Conservation (phyloP, 2,888 invertebrate species). For the Sphaerophoria rueppellii region DNA sequence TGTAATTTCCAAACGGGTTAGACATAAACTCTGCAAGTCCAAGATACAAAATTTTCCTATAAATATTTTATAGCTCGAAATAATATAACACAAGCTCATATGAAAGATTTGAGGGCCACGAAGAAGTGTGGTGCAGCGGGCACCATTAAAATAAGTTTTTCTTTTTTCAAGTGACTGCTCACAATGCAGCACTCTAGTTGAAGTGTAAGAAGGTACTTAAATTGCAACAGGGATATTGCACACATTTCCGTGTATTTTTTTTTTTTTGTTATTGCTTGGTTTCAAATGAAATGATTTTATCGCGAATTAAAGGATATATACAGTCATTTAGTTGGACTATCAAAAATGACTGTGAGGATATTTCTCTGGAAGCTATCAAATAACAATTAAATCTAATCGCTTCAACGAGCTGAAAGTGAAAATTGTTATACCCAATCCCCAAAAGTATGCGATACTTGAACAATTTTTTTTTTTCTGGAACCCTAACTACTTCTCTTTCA, state of each 20-base stretch:
- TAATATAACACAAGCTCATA: conserved; percentile 6
- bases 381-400: conserved; percentile 34
- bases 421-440: neutral
- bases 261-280: neutral
- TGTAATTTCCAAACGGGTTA: neutral
- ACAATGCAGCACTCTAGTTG: conserved; percentile 43
- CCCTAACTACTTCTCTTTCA: neutral
- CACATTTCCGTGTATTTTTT: conserved; percentile 13
- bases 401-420: conserved; percentile 1
- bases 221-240: conserved; percentile 2
- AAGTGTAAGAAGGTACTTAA: conserved; percentile 21
- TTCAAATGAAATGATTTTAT: conserved; percentile 21
- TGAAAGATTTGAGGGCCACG: no score
- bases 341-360: conserved; percentile 13
- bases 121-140: conserved; percentile 26
- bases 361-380: conserved; percentile 18
- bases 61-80: conserved; percentile 35
- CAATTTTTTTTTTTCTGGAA: neutral
- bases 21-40: conserved; percentile 24
- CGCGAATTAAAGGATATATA: conserved; percentile 36
- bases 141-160: conserved; percentile 30
- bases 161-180: conserved; percentile 58
- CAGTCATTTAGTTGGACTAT: conserved; percentile 38
- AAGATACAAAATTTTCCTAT: conserved; percentile 40
- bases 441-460: neutral